Percentiles rank a stretch among this genome's conserved stretches.
phyloP scores from a whole-genome alignment of 2,113 vertebrate genomes.

The Apistogramma diplotaenia region DNA sequence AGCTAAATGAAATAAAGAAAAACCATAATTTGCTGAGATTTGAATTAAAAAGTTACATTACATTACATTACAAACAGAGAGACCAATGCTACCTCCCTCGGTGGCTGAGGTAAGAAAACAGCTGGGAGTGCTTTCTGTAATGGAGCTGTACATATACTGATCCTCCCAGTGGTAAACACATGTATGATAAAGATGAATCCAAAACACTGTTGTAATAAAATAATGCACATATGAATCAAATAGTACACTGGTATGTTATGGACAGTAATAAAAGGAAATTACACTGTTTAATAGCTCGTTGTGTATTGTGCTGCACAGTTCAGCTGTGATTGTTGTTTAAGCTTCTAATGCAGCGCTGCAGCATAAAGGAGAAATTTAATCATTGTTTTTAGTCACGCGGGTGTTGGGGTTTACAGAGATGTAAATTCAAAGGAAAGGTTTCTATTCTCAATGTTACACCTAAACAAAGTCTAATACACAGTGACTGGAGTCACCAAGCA shows the following conservation, averaged over 20 bases:
- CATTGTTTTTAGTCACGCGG: background rate
- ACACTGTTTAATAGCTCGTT: no score
- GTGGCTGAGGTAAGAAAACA: no score
- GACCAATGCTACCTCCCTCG: no score
- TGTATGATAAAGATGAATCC: background rate
- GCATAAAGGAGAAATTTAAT: background rate
- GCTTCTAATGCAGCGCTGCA: background rate
- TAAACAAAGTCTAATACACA: conserved; percentile 5
- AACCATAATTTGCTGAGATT: no score
- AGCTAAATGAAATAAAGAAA: no score
- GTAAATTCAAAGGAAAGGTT: background rate
- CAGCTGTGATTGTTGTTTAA: background rate
- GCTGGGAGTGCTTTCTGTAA: background rate
- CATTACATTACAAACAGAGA: no score
- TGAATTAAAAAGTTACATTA: no score
- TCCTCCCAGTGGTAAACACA: background rate
- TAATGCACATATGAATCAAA: background rate
- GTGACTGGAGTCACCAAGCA: background rate
- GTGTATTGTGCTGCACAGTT: background rate
- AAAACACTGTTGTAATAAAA: background rate
- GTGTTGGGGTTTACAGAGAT: background rate
- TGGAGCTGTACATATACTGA: background rate
- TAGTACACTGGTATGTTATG: background rate
- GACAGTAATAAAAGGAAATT: background rate
- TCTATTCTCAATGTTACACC: background rate